These are phyloP conservation scores for Zelleria hepariella DNA, from an alignment of 2,888 invertebrate species.

Conservation along the genomic window DNA sequence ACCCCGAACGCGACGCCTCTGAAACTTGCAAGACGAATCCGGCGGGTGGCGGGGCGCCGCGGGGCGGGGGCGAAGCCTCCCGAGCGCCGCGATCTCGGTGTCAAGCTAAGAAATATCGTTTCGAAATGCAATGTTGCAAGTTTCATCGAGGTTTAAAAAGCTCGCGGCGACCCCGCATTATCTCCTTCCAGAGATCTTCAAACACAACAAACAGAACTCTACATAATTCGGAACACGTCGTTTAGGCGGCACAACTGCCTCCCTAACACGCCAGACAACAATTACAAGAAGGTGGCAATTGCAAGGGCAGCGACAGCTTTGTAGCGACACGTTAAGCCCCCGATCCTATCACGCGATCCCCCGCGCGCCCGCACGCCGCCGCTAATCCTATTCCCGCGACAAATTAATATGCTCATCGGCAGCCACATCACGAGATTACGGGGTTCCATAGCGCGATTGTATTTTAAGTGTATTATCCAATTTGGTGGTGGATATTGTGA, in stretches of 20 bases:
- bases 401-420: constrained; percentile 72
- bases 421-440: constrained; percentile 67
- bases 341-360: constrained; percentile 39
- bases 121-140: constrained; percentile 26
- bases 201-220: background rate
- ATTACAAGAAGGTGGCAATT: constrained; percentile 29
- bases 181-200: background rate
- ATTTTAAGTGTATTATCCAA: constrained; percentile 79
- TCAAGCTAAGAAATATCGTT: constrained; percentile 64
- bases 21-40: constrained; percentile 55
- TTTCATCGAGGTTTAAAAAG: constrained; percentile 23
- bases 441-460: constrained; percentile 70
- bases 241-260: background rate
- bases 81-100: constrained; percentile 42
- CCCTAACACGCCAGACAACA: constrained; percentile 8
- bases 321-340: constrained; percentile 36
- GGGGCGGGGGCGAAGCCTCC: constrained; percentile 17
- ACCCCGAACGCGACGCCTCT: constrained; percentile 40
- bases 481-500: constrained; percentile 71
- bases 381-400: constrained; percentile 66
- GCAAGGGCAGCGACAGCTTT: constrained; percentile 31
- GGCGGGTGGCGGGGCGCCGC: constrained; percentile 27
- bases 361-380: constrained; percentile 23
- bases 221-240: background rate
- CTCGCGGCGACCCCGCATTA: constrained; percentile 2